phyloP scores from a whole-genome alignment of 2,113 vertebrate genomes.

The Blennius ocellaris region DNA sequence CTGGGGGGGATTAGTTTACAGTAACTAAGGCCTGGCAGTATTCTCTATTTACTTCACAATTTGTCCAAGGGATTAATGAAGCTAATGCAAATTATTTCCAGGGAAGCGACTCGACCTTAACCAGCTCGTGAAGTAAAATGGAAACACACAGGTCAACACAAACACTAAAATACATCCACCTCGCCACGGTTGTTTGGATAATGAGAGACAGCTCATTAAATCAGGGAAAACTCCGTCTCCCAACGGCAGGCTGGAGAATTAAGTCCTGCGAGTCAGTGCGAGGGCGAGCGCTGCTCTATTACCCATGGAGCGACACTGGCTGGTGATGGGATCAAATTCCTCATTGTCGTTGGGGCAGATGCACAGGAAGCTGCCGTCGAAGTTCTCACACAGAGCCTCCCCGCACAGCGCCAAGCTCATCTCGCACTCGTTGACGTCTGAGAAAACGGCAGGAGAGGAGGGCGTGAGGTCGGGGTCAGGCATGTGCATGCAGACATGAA shows the following conservation, averaged over 20 bases:
- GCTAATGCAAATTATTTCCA: slow-evolving; percentile 54
- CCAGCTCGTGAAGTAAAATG: slow-evolving; percentile 22
- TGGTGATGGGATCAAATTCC: slow-evolving; percentile 85
- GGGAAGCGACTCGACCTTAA: slow-evolving; percentile 54
- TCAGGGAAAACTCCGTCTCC: slow-evolving; percentile 74
- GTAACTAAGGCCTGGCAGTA: slow-evolving; percentile 35
- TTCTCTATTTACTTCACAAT: slow-evolving; percentile 49
- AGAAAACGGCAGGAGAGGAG: slow-evolving; percentile 42
- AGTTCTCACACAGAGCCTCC: slow-evolving; percentile 84
- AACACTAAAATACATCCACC: slow-evolving; percentile 63
- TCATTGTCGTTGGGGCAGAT: slow-evolving; percentile 85
- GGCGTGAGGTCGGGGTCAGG: slow-evolving; percentile 45
- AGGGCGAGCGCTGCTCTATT: slow-evolving; percentile 67
- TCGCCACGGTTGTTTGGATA: slow-evolving; percentile 76
- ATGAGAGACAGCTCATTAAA: slow-evolving; percentile 78
- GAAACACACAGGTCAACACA: slow-evolving; percentile 65
- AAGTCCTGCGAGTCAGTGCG: slow-evolving; percentile 66
- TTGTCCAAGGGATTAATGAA: slow-evolving; percentile 50
- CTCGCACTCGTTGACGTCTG: slow-evolving; percentile 86
- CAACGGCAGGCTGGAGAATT: slow-evolving; percentile 61
- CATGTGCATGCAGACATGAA: slow-evolving; percentile 30
- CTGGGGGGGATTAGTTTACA: slow-evolving; percentile 55
- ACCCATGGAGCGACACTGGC: slow-evolving; percentile 81
- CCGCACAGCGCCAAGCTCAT: slow-evolving; percentile 81
- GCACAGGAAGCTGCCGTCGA: slow-evolving; percentile 87